These are phyloP conservation scores for Drosophila miranda DNA, from an alignment of 1,140 invertebrate genomes.

Conservation along the genomic window DNA sequence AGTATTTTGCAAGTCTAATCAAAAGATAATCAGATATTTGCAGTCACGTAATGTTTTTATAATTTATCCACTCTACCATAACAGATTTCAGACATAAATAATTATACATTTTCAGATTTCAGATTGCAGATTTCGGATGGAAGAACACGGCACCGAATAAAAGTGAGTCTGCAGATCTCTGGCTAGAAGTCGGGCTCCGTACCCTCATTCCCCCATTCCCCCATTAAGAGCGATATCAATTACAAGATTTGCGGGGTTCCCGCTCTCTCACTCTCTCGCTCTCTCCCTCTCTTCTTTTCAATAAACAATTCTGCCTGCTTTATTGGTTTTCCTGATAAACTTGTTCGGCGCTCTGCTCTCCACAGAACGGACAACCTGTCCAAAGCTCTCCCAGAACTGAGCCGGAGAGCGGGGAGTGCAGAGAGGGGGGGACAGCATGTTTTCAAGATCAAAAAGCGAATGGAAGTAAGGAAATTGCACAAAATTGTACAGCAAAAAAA, in stretches of 20 bases:
- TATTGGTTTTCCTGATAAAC: conserved; percentile 77
- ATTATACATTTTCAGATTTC: conserved; percentile 22
- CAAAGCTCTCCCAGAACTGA: neutral
- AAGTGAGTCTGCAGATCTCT: conserved; percentile 54
- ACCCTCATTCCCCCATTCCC: conserved; percentile 24
- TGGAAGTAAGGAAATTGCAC: conserved; percentile 64
- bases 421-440: conserved; percentile 33
- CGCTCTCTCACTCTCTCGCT: conserved; percentile 7
- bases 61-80: conserved; percentile 29
- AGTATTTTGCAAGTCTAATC: conserved; percentile 12
- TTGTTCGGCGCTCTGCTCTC: conserved; percentile 48
- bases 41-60: conserved; percentile 42
- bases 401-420: neutral
- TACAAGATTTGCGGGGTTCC: conserved; percentile 43
- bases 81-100: conserved; percentile 14
- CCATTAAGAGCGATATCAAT: conserved; percentile 33
- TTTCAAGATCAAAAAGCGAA: conserved; percentile 80
- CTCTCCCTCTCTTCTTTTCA: conserved; percentile 24
- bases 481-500: conserved; percentile 37
- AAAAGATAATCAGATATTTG: conserved; percentile 26
- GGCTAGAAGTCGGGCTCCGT: conserved; percentile 24
- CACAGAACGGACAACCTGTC: conserved; percentile 41
- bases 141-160: conserved; percentile 31
- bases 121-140: conserved; percentile 9
- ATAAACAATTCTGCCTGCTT: conserved; percentile 72